These are phyloP conservation scores for Poeciliopsis retropinna DNA, from an alignment of 2,113 vertebrate species.

Conservation along the genomic window DNA sequence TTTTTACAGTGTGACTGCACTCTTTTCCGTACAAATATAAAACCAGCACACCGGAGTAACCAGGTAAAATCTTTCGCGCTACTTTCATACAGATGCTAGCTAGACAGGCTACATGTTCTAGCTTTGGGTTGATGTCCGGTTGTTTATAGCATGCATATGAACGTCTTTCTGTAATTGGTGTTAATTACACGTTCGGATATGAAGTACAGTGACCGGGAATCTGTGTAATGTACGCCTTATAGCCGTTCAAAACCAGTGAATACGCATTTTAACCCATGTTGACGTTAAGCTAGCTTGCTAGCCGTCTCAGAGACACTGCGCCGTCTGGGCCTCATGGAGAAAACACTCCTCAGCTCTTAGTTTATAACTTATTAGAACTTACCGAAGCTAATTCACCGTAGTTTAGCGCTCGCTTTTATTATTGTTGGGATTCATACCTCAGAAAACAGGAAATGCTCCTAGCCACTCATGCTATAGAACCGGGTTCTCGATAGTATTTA, in stretches of 20 bases:
- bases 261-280: conserved; percentile 12
- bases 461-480: not conserved
- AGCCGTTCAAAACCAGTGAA: not conserved
- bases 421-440: not conserved
- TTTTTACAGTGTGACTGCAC: conserved; percentile 10
- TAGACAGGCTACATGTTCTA: conserved; percentile 47
- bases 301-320: conserved; percentile 35
- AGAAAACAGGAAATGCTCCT: not conserved
- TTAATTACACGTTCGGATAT: not conserved
- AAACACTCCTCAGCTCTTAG: not conserved
- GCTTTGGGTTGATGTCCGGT: conserved; percentile 19
- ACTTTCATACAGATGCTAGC: conserved; percentile 69
- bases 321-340: conserved; percentile 50
- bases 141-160: conserved; percentile 26
- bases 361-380: not conserved
- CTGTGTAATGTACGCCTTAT: not conserved
- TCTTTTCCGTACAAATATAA: conserved; percentile 35
- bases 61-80: conserved; percentile 75
- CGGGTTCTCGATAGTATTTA: not conserved
- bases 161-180: not conserved
- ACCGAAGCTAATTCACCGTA: not conserved
- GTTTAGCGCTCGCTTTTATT: not conserved
- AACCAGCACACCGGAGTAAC: conserved; percentile 52
- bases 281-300: conserved; percentile 53
- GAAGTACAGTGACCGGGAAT: no score